phyloP scores from a whole-genome alignment of 2,797 vertebrate genomes.

The Onychomys leucogaster region DNA sequence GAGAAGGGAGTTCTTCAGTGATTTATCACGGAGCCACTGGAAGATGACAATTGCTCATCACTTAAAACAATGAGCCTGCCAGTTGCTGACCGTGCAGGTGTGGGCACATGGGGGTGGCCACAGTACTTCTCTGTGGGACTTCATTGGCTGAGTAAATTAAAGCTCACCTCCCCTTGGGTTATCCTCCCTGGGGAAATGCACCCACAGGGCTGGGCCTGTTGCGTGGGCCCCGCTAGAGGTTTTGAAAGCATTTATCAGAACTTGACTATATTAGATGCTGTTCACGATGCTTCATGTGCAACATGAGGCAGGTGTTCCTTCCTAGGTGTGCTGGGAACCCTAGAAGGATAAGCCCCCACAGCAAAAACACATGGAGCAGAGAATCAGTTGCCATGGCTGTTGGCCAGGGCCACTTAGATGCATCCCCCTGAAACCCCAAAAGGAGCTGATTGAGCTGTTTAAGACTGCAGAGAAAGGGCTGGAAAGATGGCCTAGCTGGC shows the following conservation, averaged over 20 bases:
- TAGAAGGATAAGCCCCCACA: background rate
- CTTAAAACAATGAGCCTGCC: slow-evolving; percentile 74
- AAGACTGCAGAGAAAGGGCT: background rate
- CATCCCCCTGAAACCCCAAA: no score
- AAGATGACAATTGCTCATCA: slow-evolving; percentile 79
- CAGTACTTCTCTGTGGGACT: background rate
- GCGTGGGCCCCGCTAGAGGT: background rate
- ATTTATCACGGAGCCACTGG: slow-evolving; percentile 74
- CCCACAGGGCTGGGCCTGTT: background rate
- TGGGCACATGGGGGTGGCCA: fast-evolving
- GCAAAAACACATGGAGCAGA: background rate
- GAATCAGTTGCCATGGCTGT: background rate
- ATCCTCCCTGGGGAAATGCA: slow-evolving; percentile 1
- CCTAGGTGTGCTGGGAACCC: background rate
- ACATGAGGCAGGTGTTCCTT: background rate
- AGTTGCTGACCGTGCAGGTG: slow-evolving; percentile 54
- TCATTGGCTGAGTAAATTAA: slow-evolving; percentile 46
- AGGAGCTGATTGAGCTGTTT: background rate
- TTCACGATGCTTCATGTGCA: background rate
- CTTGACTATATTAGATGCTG: background rate
- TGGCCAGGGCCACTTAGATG: background rate
- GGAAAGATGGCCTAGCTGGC: background rate
- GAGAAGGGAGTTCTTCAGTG: slow-evolving; percentile 78
- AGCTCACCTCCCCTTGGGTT: background rate
- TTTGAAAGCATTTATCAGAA: slow-evolving; percentile 50